Conservation (phyloP, 2,888 invertebrate genomes). For the Sthenelais limicola region DNA sequence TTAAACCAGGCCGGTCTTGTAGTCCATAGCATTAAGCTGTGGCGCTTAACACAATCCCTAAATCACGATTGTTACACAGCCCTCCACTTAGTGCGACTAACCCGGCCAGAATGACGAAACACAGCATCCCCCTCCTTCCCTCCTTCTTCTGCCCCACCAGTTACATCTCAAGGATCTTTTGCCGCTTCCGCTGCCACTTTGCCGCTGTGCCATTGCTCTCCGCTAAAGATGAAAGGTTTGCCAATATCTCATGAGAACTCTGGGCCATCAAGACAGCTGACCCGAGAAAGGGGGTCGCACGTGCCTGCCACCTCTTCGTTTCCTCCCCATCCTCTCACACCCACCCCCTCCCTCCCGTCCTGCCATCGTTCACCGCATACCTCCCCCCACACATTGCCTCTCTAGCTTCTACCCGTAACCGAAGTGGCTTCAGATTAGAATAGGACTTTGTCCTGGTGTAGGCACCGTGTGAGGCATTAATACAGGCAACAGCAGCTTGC, state of each 20-base stretch:
- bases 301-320: not conserved
- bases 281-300: constrained; percentile 10
- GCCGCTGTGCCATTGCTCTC: not conserved
- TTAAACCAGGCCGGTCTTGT: too few species aligned
- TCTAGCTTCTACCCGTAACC: too few species aligned
- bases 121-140: constrained; percentile 9
- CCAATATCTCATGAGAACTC: constrained; percentile 29
- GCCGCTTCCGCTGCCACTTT: not conserved
- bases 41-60: constrained; percentile 17
- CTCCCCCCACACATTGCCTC: too few species aligned
- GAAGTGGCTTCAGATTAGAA: too few species aligned
- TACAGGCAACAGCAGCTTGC: too few species aligned
- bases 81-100: constrained; percentile 33
- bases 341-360: too few species aligned
- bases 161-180: not conserved
- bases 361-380: too few species aligned
- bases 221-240: constrained; percentile 18
- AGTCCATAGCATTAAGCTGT: constrained; percentile 29
- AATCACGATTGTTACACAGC: constrained; percentile 24
- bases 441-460: too few species aligned
- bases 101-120: constrained; percentile 27
- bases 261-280: constrained; percentile 23
- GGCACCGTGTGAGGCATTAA: too few species aligned
- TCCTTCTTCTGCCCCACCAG: too few species aligned
- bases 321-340: not conserved